These are phyloP conservation scores for Miniopterus natalensis DNA, from an alignment of 2,113 vertebrate species.

Conservation along the genomic window DNA sequence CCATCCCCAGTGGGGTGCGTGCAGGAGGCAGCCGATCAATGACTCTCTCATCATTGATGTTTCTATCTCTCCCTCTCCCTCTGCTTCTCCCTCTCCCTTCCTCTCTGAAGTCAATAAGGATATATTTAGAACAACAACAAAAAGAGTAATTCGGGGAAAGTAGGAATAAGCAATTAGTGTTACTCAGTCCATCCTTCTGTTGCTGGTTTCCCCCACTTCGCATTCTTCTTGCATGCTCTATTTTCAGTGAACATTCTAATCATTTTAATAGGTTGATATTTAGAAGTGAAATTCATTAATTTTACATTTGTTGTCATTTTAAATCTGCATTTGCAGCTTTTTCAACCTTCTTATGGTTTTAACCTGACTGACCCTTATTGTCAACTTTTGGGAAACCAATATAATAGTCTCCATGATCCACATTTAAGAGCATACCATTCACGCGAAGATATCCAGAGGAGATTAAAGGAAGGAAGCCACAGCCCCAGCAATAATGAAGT, in stretches of 20 bases:
- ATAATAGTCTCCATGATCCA: conserved; percentile 85
- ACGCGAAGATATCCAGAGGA: conserved; percentile 82
- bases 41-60: too few relatives aligned
- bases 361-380: conserved; percentile 85
- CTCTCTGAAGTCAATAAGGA: too few relatives aligned
- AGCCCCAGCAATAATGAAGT: conserved; percentile 85
- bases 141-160: neutral
- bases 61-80: too few relatives aligned
- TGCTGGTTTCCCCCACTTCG: neutral
- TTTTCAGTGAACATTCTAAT: conserved; percentile 13
- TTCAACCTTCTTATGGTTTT: conserved; percentile 83
- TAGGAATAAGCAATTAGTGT: neutral
- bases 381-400: conserved; percentile 81
- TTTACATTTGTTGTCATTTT: conserved; percentile 28
- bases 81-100: too few relatives aligned
- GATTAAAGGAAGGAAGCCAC: conserved; percentile 80
- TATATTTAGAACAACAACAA: too few relatives aligned
- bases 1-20: too few relatives aligned
- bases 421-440: conserved; percentile 83
- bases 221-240: neutral
- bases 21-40: too few relatives aligned
- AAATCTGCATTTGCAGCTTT: conserved; percentile 81
- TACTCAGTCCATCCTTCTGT: neutral
- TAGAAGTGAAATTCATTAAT: conserved; percentile 38
- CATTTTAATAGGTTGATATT: neutral